phyloP scores from a whole-genome alignment of 2,888 invertebrate genomes.

The Gymnosoma rotundatum region DNA sequence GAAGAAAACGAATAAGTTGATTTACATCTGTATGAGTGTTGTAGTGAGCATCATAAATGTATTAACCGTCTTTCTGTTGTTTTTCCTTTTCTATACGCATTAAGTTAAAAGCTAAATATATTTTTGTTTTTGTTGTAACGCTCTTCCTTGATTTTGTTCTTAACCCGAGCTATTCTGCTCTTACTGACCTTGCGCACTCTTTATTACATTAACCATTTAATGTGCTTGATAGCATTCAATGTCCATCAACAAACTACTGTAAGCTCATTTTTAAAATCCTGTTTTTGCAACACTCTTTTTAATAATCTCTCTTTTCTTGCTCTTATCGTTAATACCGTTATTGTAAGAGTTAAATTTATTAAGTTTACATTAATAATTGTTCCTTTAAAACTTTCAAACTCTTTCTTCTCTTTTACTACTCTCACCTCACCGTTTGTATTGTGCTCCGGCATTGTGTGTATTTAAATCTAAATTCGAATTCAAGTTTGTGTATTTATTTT shows the following conservation, averaged over 20 bases:
- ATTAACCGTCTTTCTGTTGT: conserved; percentile 36
- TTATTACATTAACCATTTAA: conserved; percentile 30
- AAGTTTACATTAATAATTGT: neutral
- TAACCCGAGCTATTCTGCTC: neutral
- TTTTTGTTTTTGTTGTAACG: neutral
- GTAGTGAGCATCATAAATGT: conserved; percentile 34
- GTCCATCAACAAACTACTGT: neutral
- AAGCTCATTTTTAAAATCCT: neutral
- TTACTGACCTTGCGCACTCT: conserved; percentile 68
- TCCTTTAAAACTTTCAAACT: conserved; percentile 18
- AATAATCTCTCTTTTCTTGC: conserved; percentile 2
- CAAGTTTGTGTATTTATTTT: conserved; percentile 38
- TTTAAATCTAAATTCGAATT: neutral
- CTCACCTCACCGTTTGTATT: neutral
- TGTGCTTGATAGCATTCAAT: conserved; percentile 12
- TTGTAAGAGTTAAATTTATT: conserved; percentile 1
- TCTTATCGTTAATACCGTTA: conserved; percentile 1
- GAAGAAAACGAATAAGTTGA: conserved; percentile 3
- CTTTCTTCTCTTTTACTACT: neutral
- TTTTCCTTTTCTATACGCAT: conserved; percentile 44
- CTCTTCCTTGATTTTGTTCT: conserved; percentile 23
- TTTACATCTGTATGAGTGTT: neutral
- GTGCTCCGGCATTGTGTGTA: neutral
- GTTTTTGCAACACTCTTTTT: conserved; percentile 1
- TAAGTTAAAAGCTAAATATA: conserved; percentile 4